Evolutionary conservation across 1,140 invertebrate species (phyloP).

Genomic region (Drosophila ambigua): DNA sequence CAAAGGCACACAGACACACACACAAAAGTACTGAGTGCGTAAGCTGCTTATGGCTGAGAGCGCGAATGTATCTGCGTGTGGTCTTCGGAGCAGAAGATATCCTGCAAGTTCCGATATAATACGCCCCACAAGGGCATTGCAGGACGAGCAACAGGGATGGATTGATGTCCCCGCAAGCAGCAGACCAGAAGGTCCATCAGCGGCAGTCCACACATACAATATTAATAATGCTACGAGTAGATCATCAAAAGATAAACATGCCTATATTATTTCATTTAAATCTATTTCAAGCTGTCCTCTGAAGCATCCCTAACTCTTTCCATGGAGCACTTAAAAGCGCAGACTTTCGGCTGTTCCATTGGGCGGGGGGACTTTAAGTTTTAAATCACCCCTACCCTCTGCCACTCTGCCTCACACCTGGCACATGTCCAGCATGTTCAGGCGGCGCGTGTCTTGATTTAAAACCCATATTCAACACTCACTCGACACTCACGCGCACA

Average conservation of each 20-base stretch:
- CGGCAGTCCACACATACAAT: constrained; percentile 31
- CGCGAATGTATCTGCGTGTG: constrained; percentile 28
- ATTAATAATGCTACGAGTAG: constrained; percentile 48
- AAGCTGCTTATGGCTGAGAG: constrained; percentile 65
- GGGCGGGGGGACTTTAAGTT: no score
- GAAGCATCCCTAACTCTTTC: not conserved
- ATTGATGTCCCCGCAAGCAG: not conserved
- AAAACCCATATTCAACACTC: constrained; percentile 56
- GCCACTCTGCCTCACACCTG: not conserved
- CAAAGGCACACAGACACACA: constrained; percentile 36
- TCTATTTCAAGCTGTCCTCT: not conserved
- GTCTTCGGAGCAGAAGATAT: not conserved
- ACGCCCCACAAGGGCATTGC: not conserved
- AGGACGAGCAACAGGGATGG: constrained; percentile 36
- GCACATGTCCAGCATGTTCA: not conserved
- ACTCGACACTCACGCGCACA: constrained; percentile 24
- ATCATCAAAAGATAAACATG: constrained; percentile 16
- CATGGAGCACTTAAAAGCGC: not conserved
- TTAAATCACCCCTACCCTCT: no score
- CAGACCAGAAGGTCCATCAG: constrained; percentile 48
- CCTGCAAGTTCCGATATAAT: no score
- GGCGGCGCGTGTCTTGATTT: constrained; percentile 67
- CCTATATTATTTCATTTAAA: constrained; percentile 14
- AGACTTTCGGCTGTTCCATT: no score
- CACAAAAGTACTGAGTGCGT: constrained; percentile 44